phyloP scores from a whole-genome alignment of 2,888 invertebrate genomes.

The Corythucha ciliata region DNA sequence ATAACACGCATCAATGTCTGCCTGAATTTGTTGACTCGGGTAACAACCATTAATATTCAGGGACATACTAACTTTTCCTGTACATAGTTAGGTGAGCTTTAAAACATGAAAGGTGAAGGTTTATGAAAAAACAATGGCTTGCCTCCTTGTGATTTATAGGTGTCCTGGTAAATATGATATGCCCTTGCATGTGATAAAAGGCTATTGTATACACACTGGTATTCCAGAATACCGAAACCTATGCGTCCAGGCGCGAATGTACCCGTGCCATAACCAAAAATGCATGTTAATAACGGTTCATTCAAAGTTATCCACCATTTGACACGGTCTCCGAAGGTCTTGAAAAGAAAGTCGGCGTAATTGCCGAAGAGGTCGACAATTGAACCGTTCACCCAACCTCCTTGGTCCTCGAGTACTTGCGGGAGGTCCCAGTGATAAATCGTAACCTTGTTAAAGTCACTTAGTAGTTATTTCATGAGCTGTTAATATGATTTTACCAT shows the following conservation, averaged over 20 bases:
- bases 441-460: slow-evolving; percentile 34
- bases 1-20: no score
- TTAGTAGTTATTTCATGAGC: no score
- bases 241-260: slow-evolving; percentile 40
- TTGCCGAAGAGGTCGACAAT: slow-evolving; percentile 55
- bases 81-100: no score
- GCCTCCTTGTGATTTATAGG: slow-evolving; percentile 52
- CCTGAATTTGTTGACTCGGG: no score
- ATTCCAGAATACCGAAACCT: slow-evolving; percentile 42
- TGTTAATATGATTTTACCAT: no score
- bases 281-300: slow-evolving; percentile 54
- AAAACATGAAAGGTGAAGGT: no score
- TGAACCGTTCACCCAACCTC: slow-evolving; percentile 57
- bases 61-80: no score
- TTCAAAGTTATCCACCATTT: slow-evolving; percentile 69
- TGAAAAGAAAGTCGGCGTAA: slow-evolving; percentile 50
- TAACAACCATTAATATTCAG: no score
- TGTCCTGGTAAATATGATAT: slow-evolving; percentile 40
- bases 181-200: slow-evolving; percentile 45
- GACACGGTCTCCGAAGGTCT: slow-evolving; percentile 45
- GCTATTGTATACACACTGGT: slow-evolving; percentile 42
- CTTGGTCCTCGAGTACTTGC: slow-evolving; percentile 46
- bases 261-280: slow-evolving; percentile 48
- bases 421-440: slow-evolving; percentile 58
- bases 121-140: no score